Conservation (phyloP, 2,113 vertebrate species). For the Coregonus clupeaformis region DNA sequence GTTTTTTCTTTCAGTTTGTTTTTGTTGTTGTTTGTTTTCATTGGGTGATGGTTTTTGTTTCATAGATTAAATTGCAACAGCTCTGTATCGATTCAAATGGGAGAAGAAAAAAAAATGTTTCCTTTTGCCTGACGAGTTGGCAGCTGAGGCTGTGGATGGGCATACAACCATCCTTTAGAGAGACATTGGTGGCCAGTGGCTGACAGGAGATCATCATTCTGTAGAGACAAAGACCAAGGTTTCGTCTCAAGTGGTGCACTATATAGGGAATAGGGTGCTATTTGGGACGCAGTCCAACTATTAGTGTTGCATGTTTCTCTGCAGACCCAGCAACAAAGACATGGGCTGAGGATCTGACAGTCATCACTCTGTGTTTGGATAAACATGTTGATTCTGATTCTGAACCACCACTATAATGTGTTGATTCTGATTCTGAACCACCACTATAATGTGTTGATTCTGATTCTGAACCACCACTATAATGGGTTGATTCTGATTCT, state of each 20-base stretch:
- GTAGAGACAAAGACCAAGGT: too few species aligned
- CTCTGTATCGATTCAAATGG: conserved; percentile 30
- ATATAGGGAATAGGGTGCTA: too few species aligned
- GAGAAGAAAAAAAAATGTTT: conserved; percentile 8
- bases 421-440: too few species aligned
- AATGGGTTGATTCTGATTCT: too few species aligned
- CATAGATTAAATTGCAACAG: conserved; percentile 18
- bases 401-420: too few species aligned
- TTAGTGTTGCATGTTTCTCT: too few species aligned
- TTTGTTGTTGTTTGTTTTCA: not conserved
- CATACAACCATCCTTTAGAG: conserved; percentile 24
- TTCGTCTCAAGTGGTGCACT: too few species aligned
- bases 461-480: conserved; percentile 33
- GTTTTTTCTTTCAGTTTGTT: conserved; percentile 39
- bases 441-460: conserved; percentile 18
- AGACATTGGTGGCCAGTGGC: too few species aligned
- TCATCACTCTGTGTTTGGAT: conserved; percentile 48
- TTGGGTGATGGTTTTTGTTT: not conserved
- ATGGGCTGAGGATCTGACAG: too few species aligned
- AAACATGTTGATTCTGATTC: conserved; percentile 58
- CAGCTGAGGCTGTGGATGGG: conserved; percentile 23
- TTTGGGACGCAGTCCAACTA: too few species aligned
- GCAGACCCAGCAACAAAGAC: too few species aligned
- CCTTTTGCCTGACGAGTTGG: conserved; percentile 19
- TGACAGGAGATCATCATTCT: too few species aligned